Percentiles rank a stretch among this genome's conserved stretches.
phyloP scores from a whole-genome alignment of 2,888 invertebrate genomes.

The Oconnorella tubifera region DNA sequence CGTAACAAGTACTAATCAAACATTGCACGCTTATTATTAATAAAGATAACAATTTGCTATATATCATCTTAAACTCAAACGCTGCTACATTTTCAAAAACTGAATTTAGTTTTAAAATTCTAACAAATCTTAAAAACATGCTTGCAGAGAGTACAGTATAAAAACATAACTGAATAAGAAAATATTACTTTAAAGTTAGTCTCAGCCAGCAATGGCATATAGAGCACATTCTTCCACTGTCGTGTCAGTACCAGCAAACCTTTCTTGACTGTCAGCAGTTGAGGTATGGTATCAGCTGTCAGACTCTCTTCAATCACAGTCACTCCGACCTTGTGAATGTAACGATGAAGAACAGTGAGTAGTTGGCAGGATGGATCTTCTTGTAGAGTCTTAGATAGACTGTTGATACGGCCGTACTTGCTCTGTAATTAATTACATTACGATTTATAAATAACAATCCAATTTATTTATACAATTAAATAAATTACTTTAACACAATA shows the following conservation, averaged over 20 bases:
- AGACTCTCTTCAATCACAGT: constrained; percentile 77
- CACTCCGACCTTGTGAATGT: constrained; percentile 64
- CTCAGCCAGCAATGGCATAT: constrained; percentile 83
- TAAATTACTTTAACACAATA: background rate
- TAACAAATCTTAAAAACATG: no score
- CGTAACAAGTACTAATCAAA: no score
- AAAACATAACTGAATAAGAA: no score
- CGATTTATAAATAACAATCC: no score
- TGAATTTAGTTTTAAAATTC: no score
- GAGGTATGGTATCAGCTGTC: constrained; percentile 77
- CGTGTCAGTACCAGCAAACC: constrained; percentile 92
- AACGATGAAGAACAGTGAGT: constrained; percentile 73
- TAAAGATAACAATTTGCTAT: no score
- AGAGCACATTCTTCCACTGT: constrained; percentile 94
- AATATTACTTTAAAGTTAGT: constrained; percentile 73
- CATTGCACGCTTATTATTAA: no score
- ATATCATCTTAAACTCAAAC: no score
- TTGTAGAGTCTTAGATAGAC: constrained; percentile 76
- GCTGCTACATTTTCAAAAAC: no score
- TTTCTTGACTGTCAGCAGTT: constrained; percentile 80
- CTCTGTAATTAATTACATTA: no score
- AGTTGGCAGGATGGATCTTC: constrained; percentile 94
- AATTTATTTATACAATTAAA: background rate
- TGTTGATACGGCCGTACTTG: constrained; percentile 76
- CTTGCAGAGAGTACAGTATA: no score